Percentiles rank a stretch among this genome's conserved stretches.
Conservation (phyloP, 2,797 vertebrate genomes). For the Hyperoplus immaculatus region DNA sequence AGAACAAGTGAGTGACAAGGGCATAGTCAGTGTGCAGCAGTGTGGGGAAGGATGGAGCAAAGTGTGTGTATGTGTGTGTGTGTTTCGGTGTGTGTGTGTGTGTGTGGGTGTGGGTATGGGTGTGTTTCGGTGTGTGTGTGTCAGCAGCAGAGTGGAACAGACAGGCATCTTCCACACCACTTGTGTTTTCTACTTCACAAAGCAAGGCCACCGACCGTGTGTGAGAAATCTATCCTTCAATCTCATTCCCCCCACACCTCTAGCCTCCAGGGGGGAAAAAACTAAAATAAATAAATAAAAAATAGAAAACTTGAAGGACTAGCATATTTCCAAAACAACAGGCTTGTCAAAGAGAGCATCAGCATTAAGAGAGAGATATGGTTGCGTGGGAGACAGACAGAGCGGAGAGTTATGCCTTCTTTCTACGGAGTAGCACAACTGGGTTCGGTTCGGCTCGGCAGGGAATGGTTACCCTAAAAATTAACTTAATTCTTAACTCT, state of each 20-base stretch:
- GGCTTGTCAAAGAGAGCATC: constrained; percentile 72
- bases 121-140: neutral
- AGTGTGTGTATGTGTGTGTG: constrained; percentile 12
- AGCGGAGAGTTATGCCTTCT: neutral
- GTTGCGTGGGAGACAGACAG: constrained; percentile 32
- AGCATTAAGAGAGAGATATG: constrained; percentile 52
- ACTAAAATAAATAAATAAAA: neutral
- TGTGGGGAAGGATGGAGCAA: constrained; percentile 56
- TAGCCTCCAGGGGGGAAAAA: constrained; percentile 21
- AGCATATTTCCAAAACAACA: constrained; percentile 78
- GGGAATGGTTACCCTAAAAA: too few relatives aligned
- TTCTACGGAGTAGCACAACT: too few relatives aligned
- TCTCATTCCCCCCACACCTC: constrained; percentile 64
- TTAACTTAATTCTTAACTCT: too few relatives aligned
- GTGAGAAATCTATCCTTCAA: constrained; percentile 84
- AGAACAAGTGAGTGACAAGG: constrained; percentile 75
- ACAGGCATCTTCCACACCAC: constrained; percentile 75
- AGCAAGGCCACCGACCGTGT: constrained; percentile 80
- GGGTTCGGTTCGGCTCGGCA: too few relatives aligned
- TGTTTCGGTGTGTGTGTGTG: neutral
- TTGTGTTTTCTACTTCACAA: constrained; percentile 84
- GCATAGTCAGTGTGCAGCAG: constrained; percentile 55
- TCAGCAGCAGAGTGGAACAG: constrained; percentile 80
- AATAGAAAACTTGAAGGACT: constrained; percentile 63
- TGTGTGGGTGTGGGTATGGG: too few relatives aligned